Conservation (phyloP, 2,113 vertebrate species). For the Halichoerus grypus region DNA sequence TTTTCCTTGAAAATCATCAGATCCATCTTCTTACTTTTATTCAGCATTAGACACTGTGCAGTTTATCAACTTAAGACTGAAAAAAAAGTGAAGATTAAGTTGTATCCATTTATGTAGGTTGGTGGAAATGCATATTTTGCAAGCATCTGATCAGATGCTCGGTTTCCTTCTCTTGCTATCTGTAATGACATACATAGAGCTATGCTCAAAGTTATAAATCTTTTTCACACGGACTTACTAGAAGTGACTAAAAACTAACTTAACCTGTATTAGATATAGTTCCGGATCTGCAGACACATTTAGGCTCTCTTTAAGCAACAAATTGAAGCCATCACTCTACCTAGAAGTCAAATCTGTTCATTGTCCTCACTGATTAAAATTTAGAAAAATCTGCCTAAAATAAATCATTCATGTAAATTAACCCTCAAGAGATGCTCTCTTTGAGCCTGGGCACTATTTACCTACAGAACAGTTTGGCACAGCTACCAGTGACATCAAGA, state of each 20-base stretch:
- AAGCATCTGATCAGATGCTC: constrained; percentile 37
- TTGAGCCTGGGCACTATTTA: constrained; percentile 4
- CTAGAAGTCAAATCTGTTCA: not conserved
- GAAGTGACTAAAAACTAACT: constrained; percentile 76
- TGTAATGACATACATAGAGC: constrained; percentile 46
- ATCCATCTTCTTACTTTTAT: constrained; percentile 55
- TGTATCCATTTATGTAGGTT: not conserved
- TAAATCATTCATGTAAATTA: constrained; percentile 73
- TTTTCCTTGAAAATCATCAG: constrained; percentile 62
- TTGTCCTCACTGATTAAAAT: constrained; percentile 74
- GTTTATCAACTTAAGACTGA: constrained; percentile 54
- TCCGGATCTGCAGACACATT: constrained; percentile 65
- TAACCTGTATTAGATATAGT: constrained; percentile 76
- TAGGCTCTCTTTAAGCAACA: constrained; percentile 78
- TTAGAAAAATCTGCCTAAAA: constrained; percentile 66
- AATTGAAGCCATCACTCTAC: constrained; percentile 54
- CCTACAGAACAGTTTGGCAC: constrained; percentile 45
- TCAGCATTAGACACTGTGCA: constrained; percentile 37
- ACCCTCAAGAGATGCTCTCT: not conserved
- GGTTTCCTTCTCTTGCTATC: constrained; percentile 55
- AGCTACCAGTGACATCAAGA: constrained; percentile 75
- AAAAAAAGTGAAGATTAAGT: constrained; percentile 24
- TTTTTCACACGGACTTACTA: constrained; percentile 30
- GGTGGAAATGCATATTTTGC: constrained; percentile 41
- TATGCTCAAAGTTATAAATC: constrained; percentile 61